These are phyloP conservation scores for Guaruba guarouba DNA, from an alignment of 2,113 vertebrate species.

Conservation along the genomic window DNA sequence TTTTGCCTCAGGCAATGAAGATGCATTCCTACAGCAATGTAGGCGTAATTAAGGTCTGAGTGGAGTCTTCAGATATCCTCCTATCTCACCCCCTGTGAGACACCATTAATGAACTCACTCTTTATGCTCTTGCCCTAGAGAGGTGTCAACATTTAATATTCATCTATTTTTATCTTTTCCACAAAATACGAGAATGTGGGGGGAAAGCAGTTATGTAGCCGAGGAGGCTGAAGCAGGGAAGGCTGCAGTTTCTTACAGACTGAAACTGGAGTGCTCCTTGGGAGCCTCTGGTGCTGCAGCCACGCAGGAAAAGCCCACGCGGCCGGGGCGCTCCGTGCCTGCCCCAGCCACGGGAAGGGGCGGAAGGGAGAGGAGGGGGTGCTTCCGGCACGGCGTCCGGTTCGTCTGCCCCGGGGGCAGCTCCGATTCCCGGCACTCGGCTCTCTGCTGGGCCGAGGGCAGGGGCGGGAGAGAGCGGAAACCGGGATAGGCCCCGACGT, in stretches of 20 bases:
- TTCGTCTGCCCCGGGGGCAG: too few relatives aligned
- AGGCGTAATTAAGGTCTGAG: background rate
- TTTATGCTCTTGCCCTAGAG: background rate
- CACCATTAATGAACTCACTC: background rate
- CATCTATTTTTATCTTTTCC: background rate
- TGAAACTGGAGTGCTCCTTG: background rate
- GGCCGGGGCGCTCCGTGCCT: too few relatives aligned
- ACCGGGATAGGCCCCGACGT: too few relatives aligned
- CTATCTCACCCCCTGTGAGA: background rate
- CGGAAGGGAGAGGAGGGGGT: rapidly evolving
- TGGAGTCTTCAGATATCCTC: background rate
- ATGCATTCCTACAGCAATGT: background rate
- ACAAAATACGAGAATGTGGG: too few relatives aligned
- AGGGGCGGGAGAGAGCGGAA: too few relatives aligned
- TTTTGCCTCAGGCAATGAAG: background rate
- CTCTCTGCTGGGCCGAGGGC: background rate
- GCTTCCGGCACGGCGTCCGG: rapidly evolving
- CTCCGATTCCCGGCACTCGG: rapidly evolving
- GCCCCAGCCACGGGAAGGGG: background rate
- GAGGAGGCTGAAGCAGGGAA: background rate
- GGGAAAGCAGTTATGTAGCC: background rate
- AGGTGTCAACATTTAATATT: background rate
- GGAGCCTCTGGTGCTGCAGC: too few relatives aligned
- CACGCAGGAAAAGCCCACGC: rapidly evolving
- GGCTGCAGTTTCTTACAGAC: background rate